A percentile compares a stretch with the other conserved stretches of the same genome.
phyloP scores from a whole-genome alignment of 2,113 vertebrate genomes.

The Melospiza georgiana region DNA sequence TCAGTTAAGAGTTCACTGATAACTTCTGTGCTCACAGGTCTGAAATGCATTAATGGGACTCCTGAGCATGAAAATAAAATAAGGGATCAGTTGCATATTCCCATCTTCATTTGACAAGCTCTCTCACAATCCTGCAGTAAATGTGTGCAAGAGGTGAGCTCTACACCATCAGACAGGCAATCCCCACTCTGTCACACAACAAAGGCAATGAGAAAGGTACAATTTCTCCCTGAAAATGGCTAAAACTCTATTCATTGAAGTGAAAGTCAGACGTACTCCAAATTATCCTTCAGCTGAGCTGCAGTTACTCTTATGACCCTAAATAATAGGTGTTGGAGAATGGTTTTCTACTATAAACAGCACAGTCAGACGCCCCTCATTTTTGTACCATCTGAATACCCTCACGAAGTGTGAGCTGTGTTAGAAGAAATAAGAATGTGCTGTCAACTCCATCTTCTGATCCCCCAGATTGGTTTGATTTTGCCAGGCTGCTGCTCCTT shows the following conservation, averaged over 20 bases:
- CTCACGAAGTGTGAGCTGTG: background rate
- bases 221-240: background rate
- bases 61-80: background rate
- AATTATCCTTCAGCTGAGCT: background rate
- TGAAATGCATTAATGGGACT: background rate
- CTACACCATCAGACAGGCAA: background rate
- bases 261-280: background rate
- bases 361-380: background rate
- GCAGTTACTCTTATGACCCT: background rate
- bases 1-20: background rate
- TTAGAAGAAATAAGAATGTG: background rate
- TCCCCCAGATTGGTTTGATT: background rate
- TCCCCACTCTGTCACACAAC: background rate
- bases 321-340: background rate
- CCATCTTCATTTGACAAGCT: background rate
- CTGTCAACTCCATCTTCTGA: constrained; percentile 3
- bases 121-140: background rate
- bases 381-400: background rate
- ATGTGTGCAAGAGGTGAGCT: background rate
- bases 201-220: background rate
- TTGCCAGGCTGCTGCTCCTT: background rate
- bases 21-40: background rate
- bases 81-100: background rate
- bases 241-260: background rate
- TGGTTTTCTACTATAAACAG: background rate